phyloP scores from a whole-genome alignment of 2,888 invertebrate genomes.

The Taphrorychus bicolor region DNA sequence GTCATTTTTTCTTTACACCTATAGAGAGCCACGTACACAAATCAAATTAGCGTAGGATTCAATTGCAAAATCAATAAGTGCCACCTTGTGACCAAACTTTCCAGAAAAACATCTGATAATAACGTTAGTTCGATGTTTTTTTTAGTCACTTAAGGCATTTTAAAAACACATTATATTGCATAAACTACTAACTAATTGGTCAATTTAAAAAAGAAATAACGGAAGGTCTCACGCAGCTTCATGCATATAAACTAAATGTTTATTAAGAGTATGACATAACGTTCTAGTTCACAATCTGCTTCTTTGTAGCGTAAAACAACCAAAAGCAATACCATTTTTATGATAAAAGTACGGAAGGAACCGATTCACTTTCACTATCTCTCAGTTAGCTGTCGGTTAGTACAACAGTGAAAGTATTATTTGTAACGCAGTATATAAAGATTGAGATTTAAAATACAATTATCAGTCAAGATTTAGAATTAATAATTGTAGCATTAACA shows the following conservation, averaged over 20 bases:
- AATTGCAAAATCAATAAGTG: no score
- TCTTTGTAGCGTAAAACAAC: background rate
- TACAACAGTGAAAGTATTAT: slow-evolving; percentile 39
- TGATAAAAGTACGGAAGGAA: slow-evolving; percentile 22
- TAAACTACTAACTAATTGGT: background rate
- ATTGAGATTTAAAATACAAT: slow-evolving; percentile 41
- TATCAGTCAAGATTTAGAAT: slow-evolving; percentile 46
- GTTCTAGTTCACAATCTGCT: background rate
- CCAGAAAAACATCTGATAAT: no score
- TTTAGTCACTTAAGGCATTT: no score
- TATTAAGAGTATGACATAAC: background rate
- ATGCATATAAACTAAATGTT: background rate
- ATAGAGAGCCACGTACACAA: no score
- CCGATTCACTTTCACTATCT: slow-evolving; percentile 32
- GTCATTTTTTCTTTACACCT: no score
- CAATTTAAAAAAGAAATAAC: background rate
- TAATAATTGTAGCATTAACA: slow-evolving; percentile 43
- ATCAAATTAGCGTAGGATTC: no score
- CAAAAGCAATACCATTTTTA: slow-evolving; percentile 18
- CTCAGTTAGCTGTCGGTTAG: slow-evolving; percentile 18
- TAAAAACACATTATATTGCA: no score
- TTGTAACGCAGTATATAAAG: slow-evolving; percentile 35
- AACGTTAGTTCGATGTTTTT: no score
- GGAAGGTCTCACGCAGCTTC: no score
- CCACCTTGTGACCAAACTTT: no score